Percentiles rank a stretch among this genome's conserved stretches.
These are phyloP conservation scores for Tichodroma muraria DNA, from an alignment of 2,113 vertebrate species.

Conservation along the genomic window DNA sequence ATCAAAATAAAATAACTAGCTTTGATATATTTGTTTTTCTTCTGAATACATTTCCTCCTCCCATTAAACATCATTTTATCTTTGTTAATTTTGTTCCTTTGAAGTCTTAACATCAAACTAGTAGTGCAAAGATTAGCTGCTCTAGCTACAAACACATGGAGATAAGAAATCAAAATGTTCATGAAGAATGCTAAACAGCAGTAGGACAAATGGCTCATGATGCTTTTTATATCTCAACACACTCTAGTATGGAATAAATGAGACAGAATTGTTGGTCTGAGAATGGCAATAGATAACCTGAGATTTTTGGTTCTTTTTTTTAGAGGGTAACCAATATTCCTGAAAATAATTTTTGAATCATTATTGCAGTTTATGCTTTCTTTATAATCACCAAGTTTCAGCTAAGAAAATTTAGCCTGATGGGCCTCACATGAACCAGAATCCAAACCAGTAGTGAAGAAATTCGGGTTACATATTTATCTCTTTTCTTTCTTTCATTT, in stretches of 20 bases:
- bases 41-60: rapidly evolving
- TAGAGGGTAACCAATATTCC: not conserved
- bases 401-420: not conserved
- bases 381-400: not conserved
- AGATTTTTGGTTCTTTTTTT: not conserved
- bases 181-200: not conserved
- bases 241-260: not conserved
- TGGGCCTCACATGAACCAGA: not conserved
- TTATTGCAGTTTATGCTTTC: not conserved
- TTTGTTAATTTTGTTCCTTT: not conserved
- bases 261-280: not conserved
- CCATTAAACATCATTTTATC: not conserved
- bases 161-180: not conserved
- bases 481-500: not conserved
- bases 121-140: not conserved
- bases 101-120: not conserved
- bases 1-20: not conserved
- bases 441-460: not conserved
- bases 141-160: not conserved
- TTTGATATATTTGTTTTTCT: not conserved
- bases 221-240: not conserved
- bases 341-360: not conserved
- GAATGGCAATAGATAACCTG: not conserved
- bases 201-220: not conserved
- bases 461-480: not conserved